Base-by-base conservation (phyloP, 2,888 invertebrate genomes). In the Isoperla grammatica region DNA sequence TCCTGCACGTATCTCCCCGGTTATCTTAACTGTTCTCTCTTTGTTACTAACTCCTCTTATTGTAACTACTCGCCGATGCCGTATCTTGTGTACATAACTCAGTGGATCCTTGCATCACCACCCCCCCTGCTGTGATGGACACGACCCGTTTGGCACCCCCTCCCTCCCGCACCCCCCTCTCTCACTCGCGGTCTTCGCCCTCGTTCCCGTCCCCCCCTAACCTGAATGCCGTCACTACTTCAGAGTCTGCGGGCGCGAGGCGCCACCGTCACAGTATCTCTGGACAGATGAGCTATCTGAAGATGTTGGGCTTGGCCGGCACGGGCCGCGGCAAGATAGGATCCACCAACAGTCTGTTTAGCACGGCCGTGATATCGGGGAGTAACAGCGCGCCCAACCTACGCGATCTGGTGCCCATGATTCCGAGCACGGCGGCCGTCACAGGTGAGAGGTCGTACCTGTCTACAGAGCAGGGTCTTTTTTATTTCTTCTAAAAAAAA, bases 231-330 rank as follows among this genome's bases (percentile, higher is more conserved):
- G 29, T 29, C 29, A 23, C 70, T 72, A 23, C 70, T 72, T 67
- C 73, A 74, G 74, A 73, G 66, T 68, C 70, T 67, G 68, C 69
- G 65, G 68, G 66, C 49, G 65, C 63, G 66, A 86, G 88, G 79
- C 89, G 89, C 79, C 92, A 92, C 82, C 88, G 92, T 79, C 92
- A 93, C 89, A 92, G 92, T 84, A 90, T 93, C 84, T 90, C 90
- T 81, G 91, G 91, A 81, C 92, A 92, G 86, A 88, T 90, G 88
- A 90, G 86, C 84, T 90, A 90, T 84, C 88, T 88, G 83, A 89
- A 89, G 85, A 86, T 90, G 85, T 83, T 90, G 80, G 88, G 88
- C 72, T 86, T 90, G 78, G 59, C 60, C 40, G 59, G 61, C n/a
- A 55, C 61, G 12, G 57, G 82, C 72, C 81, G 82, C 72, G 82